Evolutionary conservation across 2,797 vertebrate species (phyloP).

Genomic region (Crypturellus tataupa): DNA sequence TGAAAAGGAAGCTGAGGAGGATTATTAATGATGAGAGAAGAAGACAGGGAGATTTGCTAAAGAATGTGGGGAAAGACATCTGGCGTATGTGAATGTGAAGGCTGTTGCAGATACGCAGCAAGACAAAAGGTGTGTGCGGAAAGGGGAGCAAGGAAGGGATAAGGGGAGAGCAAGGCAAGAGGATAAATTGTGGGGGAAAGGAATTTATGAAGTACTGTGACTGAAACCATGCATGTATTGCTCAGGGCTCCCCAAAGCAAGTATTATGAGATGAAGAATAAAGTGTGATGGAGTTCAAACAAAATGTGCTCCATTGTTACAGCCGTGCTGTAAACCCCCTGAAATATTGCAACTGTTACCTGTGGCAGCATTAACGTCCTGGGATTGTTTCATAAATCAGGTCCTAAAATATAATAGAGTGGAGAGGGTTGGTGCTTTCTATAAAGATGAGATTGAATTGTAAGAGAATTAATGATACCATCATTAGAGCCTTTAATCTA

Average conservation of each 20-base stretch:
- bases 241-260: neutral
- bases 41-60: neutral
- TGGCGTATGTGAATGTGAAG: neutral
- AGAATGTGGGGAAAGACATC: neutral
- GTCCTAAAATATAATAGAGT: conserved; percentile 59
- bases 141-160: neutral
- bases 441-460: conserved; percentile 68
- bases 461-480: conserved; percentile 68
- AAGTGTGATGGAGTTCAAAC: conserved; percentile 23
- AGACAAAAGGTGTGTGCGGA: neutral
- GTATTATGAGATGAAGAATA: neutral
- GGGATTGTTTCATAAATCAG: conserved; percentile 70
- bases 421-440: conserved; percentile 28
- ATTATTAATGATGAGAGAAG: neutral
- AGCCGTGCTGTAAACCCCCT: conserved; percentile 37
- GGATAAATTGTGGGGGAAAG: neutral
- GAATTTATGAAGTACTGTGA: neutral
- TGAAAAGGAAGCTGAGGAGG: neutral
- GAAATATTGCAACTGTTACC: conserved; percentile 52
- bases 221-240: neutral
- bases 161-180: neutral
- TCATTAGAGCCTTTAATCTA: conserved; percentile 72
- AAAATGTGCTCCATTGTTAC: neutral
- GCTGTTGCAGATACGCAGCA: neutral
- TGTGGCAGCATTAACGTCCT: conserved; percentile 47